Percentiles rank a stretch among this genome's conserved stretches.
phyloP scores from a whole-genome alignment of 2,797 vertebrate species.

The Gobionotothen gibberifrons region DNA sequence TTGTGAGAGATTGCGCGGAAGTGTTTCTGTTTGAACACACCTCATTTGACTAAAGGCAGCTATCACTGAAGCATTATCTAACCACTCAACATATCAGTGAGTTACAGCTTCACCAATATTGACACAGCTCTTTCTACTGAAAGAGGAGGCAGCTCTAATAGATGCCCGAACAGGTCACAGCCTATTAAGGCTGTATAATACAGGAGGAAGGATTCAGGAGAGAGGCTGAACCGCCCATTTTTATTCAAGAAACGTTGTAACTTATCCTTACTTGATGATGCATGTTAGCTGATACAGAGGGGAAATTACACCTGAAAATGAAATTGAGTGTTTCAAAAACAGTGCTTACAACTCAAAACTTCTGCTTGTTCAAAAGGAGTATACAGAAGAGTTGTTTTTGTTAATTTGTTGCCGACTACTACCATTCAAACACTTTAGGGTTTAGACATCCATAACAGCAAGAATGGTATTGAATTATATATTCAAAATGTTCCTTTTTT shows the following conservation, averaged over 20 bases:
- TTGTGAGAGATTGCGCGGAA: conserved; percentile 34
- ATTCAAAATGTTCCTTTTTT: too few relatives aligned
- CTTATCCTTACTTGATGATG: background rate
- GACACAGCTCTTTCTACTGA: conserved; percentile 62
- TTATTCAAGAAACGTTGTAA: background rate
- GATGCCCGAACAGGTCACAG: conserved; percentile 60
- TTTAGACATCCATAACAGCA: too few relatives aligned
- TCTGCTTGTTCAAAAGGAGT: too few relatives aligned
- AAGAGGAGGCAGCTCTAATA: conserved; percentile 40
- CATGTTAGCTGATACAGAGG: background rate
- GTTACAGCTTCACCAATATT: conserved; percentile 72
- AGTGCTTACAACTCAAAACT: too few relatives aligned
- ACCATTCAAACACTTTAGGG: too few relatives aligned
- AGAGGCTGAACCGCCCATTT: conserved; percentile 30
- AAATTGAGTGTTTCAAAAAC: too few relatives aligned
- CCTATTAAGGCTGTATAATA: conserved; percentile 61
- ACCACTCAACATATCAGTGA: conserved; percentile 58
- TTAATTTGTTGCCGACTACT: too few relatives aligned
- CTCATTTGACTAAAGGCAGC: conserved; percentile 50
- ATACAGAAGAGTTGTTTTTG: too few relatives aligned
- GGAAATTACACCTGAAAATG: background rate
- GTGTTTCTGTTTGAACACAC: conserved; percentile 47
- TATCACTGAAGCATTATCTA: conserved; percentile 53
- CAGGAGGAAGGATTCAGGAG: conserved; percentile 38
- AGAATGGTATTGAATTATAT: too few relatives aligned